Evolutionary conservation across 2,113 vertebrate species (phyloP).

Genomic region (Entomyzon cyanotis): DNA sequence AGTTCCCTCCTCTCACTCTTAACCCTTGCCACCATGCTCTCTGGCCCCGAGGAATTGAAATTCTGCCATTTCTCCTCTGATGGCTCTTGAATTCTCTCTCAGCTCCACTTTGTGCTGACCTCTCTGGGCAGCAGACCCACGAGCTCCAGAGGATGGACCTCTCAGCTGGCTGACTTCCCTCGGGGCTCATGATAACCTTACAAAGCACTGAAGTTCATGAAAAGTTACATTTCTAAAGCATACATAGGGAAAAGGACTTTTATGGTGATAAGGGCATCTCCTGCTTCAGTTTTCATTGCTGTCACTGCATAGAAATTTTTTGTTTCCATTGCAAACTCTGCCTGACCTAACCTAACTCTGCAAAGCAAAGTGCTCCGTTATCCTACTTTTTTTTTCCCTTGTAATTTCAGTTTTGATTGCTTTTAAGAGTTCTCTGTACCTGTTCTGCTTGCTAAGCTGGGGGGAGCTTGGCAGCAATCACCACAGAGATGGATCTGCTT

Average conservation of each 20-base stretch:
- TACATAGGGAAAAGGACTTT: not conserved
- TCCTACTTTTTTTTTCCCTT: not conserved
- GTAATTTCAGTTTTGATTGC: not conserved
- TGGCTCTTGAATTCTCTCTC: not conserved
- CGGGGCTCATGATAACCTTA: not conserved
- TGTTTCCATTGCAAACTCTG: not conserved
- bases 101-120: not conserved
- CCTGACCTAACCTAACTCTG: not conserved
- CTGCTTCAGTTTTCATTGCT: not conserved
- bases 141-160: rapidly evolving
- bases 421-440: not conserved
- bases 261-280: not conserved
- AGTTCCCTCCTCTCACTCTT: not conserved
- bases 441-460: not conserved
- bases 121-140: not conserved
- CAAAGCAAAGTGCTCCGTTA: not conserved
- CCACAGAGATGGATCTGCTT: not conserved
- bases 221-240: not conserved
- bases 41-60: not conserved
- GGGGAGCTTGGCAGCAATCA: not conserved
- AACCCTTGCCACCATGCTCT: not conserved
- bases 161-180: not conserved
- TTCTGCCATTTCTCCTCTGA: not conserved
- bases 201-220: not conserved
- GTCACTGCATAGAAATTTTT: not conserved